Evolutionary conservation across 2,113 vertebrate genomes (phyloP).

Genomic region (Eulemur macaco): DNA sequence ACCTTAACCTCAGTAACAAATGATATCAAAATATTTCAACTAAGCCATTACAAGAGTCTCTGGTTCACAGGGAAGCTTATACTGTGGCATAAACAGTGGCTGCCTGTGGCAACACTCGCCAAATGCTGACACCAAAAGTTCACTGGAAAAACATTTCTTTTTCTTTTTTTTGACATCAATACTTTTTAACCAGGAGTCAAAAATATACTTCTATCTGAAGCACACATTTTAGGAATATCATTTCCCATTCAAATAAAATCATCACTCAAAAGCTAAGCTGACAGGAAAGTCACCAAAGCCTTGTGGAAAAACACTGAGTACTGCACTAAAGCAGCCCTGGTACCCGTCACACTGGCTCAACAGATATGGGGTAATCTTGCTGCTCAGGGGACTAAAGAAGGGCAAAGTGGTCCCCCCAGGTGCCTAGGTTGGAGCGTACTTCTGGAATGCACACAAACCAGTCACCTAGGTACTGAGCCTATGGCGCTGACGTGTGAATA

Average conservation of each 20-base stretch:
- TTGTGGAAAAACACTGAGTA: neutral
- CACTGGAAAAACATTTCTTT: neutral
- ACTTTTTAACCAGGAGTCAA: constrained; percentile 20
- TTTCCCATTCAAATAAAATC: neutral
- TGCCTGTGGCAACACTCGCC: neutral
- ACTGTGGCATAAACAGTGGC: neutral
- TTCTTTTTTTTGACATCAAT: neutral
- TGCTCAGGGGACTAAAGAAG: neutral
- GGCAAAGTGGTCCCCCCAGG: neutral
- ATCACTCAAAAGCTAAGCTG: neutral
- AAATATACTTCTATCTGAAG: neutral
- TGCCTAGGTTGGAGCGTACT: neutral
- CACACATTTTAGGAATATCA: neutral
- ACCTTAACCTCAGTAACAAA: neutral
- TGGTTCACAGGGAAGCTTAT: neutral
- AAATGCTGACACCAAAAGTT: neutral
- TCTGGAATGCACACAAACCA: neutral
- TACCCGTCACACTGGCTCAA: neutral
- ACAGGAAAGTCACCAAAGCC: neutral
- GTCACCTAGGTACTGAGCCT: neutral
- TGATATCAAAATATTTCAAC: constrained; percentile 23
- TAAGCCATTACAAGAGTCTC: neutral
- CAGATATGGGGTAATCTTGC: neutral
- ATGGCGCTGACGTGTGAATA: neutral
- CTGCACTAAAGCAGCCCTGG: neutral